Conservation (phyloP, 2,797 vertebrate genomes). For the Rhyacichthys aspro region DNA sequence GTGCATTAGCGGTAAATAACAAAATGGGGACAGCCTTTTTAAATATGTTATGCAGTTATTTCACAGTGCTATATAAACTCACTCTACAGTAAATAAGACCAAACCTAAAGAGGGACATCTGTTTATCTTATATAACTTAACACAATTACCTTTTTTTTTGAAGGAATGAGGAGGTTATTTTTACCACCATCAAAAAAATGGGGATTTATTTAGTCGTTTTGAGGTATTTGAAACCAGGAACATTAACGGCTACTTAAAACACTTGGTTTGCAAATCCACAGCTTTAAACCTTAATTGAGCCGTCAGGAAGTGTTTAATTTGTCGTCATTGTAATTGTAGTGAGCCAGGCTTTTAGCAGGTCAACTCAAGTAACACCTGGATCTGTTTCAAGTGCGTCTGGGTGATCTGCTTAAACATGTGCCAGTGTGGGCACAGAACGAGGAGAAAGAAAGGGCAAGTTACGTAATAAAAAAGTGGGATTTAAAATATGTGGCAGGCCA, state of each 20-base stretch:
- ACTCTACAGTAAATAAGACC: too few relatives aligned
- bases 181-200: too few relatives aligned
- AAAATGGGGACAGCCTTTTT: too few relatives aligned
- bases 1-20: too few relatives aligned
- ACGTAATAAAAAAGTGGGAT: constrained; percentile 34
- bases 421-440: constrained; percentile 23
- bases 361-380: constrained; percentile 53
- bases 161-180: too few relatives aligned
- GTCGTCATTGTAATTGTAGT: constrained; percentile 63
- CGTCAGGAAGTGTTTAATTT: constrained; percentile 58
- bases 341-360: constrained; percentile 59
- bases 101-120: too few relatives aligned
- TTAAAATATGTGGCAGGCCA: constrained; percentile 19
- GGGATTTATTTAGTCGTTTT: neutral
- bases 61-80: too few relatives aligned
- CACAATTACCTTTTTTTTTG: too few relatives aligned
- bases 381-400: constrained; percentile 55
- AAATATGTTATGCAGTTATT: too few relatives aligned
- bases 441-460: constrained; percentile 15
- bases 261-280: constrained; percentile 4
- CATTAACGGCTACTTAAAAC: too few relatives aligned
- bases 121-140: too few relatives aligned
- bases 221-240: too few relatives aligned
- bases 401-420: constrained; percentile 44
- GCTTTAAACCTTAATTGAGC: constrained; percentile 35